A percentile compares a stretch with the other conserved stretches of the same genome.
Evolutionary conservation across 2,113 vertebrate genomes (phyloP).

Genomic region (Scomber scombrus): DNA sequence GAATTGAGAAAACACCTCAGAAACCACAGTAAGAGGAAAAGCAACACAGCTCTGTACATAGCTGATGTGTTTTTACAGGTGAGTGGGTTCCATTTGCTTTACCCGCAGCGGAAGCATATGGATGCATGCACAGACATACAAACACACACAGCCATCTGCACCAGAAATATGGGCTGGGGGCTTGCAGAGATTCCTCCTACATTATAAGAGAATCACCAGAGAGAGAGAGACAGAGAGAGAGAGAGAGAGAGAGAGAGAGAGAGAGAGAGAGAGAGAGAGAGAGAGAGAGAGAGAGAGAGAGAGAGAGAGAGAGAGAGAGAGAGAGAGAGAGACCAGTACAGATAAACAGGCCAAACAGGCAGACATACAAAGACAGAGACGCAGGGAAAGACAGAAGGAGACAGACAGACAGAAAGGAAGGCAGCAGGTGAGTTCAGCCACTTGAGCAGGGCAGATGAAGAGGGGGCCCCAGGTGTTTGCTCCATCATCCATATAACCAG

Average conservation of each 20-base stretch:
- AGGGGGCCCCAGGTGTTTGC: slow-evolving; percentile 79
- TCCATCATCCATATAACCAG: slow-evolving; percentile 77
- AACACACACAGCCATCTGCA: slow-evolving; percentile 32
- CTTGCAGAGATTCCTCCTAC: slow-evolving; percentile 46
- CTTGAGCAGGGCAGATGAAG: slow-evolving; percentile 69
- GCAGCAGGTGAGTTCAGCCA: slow-evolving; percentile 73
- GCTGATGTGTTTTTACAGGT: slow-evolving; percentile 36
- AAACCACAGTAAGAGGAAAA: too few species aligned
- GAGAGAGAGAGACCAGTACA: neutral
- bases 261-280: slow-evolving; percentile 7
- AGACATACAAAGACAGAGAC: slow-evolving; percentile 9
- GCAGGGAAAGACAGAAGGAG: slow-evolving; percentile 22
- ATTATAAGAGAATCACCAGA: slow-evolving; percentile 38
- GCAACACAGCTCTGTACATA: neutral
- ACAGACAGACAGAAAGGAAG: slow-evolving; percentile 36
- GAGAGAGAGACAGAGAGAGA: slow-evolving; percentile 9
- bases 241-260: slow-evolving; percentile 6
- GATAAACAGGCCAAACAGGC: slow-evolving; percentile 16
- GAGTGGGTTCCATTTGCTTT: slow-evolving; percentile 38
- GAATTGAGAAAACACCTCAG: too few species aligned
- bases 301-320: slow-evolving; percentile 17
- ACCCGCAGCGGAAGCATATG: slow-evolving; percentile 2
- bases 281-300: slow-evolving; percentile 16
- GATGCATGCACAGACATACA: slow-evolving; percentile 11
- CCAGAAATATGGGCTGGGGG: slow-evolving; percentile 26